Conservation (phyloP, 1,140 invertebrate species). For the Potamilus streckersoni region DNA sequence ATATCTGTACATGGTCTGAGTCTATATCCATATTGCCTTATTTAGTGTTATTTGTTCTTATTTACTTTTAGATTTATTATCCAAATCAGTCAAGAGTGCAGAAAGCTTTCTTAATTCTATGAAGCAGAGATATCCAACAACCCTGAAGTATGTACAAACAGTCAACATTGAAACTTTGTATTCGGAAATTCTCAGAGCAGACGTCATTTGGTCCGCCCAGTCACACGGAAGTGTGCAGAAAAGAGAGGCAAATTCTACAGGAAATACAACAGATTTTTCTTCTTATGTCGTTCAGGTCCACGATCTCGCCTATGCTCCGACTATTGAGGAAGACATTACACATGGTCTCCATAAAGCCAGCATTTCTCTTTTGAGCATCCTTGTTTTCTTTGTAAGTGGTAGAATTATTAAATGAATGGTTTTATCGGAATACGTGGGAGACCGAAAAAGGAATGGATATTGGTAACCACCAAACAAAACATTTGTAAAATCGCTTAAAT, state of each 20-base stretch:
- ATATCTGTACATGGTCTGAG: too few species aligned
- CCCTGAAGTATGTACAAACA: conserved; percentile 9
- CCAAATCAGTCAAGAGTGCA: conserved; percentile 12
- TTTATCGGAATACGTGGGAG: too few species aligned
- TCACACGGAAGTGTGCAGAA: background rate
- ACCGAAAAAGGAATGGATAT: too few species aligned
- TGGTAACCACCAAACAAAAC: too few species aligned
- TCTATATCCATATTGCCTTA: background rate
- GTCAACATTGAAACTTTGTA: conserved; percentile 17
- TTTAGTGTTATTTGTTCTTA: background rate
- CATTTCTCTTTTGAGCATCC: conserved; percentile 43
- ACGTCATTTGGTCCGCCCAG: conserved; percentile 22
- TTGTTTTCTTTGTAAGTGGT: conserved; percentile 40
- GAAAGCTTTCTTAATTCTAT: conserved; percentile 24
- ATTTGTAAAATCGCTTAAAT: too few species aligned
- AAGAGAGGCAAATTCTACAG: background rate
- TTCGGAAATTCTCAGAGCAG: conserved; percentile 11
- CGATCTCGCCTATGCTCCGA: background rate
- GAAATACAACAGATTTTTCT: conserved; percentile 1
- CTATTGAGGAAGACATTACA: conserved; percentile 32
- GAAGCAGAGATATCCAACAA: conserved; percentile 17
- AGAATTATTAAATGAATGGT: too few species aligned
- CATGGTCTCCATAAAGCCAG: conserved; percentile 50
- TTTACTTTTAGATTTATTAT: conserved; percentile 19
- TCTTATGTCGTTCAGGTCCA: background rate